Conservation (phyloP, 2,888 invertebrate species). For the Boloria selene region DNA sequence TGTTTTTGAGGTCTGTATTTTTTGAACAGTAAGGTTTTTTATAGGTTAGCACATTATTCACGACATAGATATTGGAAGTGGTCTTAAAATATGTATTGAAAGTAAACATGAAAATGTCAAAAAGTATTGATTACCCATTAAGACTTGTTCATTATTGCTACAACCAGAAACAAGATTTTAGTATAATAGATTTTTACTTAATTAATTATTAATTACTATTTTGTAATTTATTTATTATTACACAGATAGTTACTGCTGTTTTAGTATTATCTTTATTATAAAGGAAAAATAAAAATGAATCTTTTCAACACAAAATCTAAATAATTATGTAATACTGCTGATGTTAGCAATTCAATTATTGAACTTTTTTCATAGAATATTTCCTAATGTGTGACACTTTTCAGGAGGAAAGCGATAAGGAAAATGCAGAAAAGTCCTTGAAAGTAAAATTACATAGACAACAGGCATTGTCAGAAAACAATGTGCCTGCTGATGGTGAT, state of each 20-base stretch:
- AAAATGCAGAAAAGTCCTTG: slow-evolving; percentile 40
- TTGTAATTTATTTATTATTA: too few relatives aligned
- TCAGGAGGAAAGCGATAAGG: slow-evolving; percentile 50
- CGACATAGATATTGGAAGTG: neutral
- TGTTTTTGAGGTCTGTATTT: too few relatives aligned
- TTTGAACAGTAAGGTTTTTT: neutral
- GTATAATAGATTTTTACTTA: too few relatives aligned
- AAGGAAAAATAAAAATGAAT: too few relatives aligned
- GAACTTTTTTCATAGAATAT: slow-evolving; percentile 4
- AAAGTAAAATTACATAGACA: slow-evolving; percentile 50
- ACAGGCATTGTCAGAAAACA: slow-evolving; percentile 43
- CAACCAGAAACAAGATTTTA: neutral
- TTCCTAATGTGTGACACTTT: slow-evolving; percentile 35
- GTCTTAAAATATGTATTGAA: slow-evolving; percentile 26
- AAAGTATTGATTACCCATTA: slow-evolving; percentile 34
- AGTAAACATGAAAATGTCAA: slow-evolving; percentile 33
- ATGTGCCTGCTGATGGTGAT: slow-evolving; percentile 43
- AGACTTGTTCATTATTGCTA: neutral
- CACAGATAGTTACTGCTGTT: too few relatives aligned
- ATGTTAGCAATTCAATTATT: neutral
- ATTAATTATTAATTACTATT: too few relatives aligned
- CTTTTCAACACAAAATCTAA: too few relatives aligned
- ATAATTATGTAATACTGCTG: too few relatives aligned
- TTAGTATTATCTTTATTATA: too few relatives aligned
- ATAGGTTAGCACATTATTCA: neutral